A percentile compares a stretch with the other conserved stretches of the same genome.
Conservation (phyloP, 1,140 invertebrate species). For the Zaprionus nigranus region DNA sequence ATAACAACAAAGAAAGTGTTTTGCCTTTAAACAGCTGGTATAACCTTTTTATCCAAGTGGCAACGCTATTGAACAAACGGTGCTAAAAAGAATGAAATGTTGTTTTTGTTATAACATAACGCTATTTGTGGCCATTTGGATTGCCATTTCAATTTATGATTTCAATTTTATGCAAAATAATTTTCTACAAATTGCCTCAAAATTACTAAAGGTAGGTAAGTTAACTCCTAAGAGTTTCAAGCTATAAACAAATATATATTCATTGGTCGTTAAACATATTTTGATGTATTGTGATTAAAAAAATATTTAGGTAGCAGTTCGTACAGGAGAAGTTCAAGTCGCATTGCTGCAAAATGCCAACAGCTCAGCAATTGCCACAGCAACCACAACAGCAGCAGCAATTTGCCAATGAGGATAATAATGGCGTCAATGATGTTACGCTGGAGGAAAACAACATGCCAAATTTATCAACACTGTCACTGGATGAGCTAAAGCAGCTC, state of each 20-base stretch:
- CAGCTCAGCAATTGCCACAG: slow-evolving; percentile 54
- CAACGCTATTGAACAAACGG: slow-evolving; percentile 43
- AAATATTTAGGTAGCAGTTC: slow-evolving; percentile 1
- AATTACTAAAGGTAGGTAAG: background rate
- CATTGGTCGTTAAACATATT: background rate
- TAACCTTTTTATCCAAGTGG: background rate
- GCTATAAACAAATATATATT: background rate
- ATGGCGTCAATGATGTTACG: slow-evolving; percentile 37
- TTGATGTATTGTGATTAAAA: background rate
- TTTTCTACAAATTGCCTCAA: slow-evolving; percentile 5
- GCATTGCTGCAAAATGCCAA: slow-evolving; percentile 55
- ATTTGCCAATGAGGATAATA: slow-evolving; percentile 44
- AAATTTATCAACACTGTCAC: slow-evolving; percentile 88
- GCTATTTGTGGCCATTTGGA: background rate
- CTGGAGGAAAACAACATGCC: slow-evolving; percentile 85
- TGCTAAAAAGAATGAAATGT: slow-evolving; percentile 40
- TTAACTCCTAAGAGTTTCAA: background rate
- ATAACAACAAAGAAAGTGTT: slow-evolving; percentile 1
- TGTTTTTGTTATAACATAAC: slow-evolving; percentile 48
- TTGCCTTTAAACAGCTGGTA: background rate
- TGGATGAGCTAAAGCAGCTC: slow-evolving; percentile 89
- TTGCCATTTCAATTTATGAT: slow-evolving; percentile 17
- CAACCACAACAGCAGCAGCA: slow-evolving; percentile 31
- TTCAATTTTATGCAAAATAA: slow-evolving; percentile 15
- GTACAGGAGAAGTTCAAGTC: slow-evolving; percentile 4